phyloP scores from a whole-genome alignment of 2,888 invertebrate genomes.

The Pandemis heparana region DNA sequence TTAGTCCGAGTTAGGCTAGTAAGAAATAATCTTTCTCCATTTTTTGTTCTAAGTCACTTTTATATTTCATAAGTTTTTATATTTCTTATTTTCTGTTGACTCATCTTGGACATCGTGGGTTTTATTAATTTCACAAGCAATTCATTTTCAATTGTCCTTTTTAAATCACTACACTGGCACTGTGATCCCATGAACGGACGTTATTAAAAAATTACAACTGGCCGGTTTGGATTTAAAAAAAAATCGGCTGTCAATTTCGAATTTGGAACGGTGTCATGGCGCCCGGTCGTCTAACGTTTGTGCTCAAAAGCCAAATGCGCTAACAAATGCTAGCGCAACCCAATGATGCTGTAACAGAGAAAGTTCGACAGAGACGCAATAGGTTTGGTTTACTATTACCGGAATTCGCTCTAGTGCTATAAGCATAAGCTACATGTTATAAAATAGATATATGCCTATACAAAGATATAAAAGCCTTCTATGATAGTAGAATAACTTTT shows the following conservation, averaged over 20 bases:
- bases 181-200: neutral
- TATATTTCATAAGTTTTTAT: neutral
- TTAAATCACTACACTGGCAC: neutral
- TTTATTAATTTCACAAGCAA: neutral
- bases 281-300: slow-evolving; percentile 45
- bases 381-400: slow-evolving; percentile 35
- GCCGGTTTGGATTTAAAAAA: slow-evolving; percentile 10
- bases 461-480: neutral
- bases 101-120: neutral
- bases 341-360: slow-evolving; percentile 80
- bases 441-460: neutral
- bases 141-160: neutral
- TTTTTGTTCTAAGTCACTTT: slow-evolving; percentile 11
- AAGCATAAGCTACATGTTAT: slow-evolving; percentile 48
- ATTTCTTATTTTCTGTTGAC: neutral
- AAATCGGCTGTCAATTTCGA: slow-evolving; percentile 37
- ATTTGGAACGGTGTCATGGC: slow-evolving; percentile 53
- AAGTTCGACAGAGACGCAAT: slow-evolving; percentile 72
- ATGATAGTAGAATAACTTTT: too few relatives aligned
- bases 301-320: slow-evolving; percentile 58
- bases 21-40: slow-evolving; percentile 41
- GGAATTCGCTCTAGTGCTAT: slow-evolving; percentile 25
- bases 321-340: slow-evolving; percentile 66
- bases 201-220: slow-evolving; percentile 1
- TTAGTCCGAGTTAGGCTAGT: slow-evolving; percentile 26